phyloP scores from a whole-genome alignment of 1,140 invertebrate genomes.

The Eurosta solidaginis region DNA sequence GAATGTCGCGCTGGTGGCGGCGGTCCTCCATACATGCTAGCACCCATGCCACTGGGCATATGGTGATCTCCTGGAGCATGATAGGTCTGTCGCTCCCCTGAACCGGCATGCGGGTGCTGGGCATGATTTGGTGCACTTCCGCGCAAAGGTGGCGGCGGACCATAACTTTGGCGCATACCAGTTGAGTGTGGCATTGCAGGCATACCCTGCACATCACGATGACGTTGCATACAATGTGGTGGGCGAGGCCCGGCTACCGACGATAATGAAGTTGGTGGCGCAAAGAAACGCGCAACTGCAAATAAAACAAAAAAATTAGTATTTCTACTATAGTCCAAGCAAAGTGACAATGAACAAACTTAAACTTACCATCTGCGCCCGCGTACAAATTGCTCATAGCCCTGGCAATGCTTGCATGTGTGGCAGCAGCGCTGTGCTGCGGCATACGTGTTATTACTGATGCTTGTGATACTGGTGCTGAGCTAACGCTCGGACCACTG shows the following conservation, averaged over 20 bases:
- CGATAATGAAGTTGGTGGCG: not conserved
- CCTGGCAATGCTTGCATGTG: slow-evolving; percentile 30
- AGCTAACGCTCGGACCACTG: slow-evolving; percentile 25
- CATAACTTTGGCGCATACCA: slow-evolving; percentile 48
- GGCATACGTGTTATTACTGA: slow-evolving; percentile 70
- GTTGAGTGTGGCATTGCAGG: slow-evolving; percentile 42
- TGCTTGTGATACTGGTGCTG: slow-evolving; percentile 57
- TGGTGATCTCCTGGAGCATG: slow-evolving; percentile 44
- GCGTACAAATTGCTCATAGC: slow-evolving; percentile 16
- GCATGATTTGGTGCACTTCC: slow-evolving; percentile 40
- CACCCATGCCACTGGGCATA: slow-evolving; percentile 36
- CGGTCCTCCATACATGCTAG: slow-evolving; percentile 39
- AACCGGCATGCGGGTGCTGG: not conserved
- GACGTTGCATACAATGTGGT: slow-evolving; percentile 32
- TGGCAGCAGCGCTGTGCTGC: slow-evolving; percentile 62
- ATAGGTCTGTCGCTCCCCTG: slow-evolving; percentile 37
- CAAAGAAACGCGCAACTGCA: slow-evolving; percentile 35
- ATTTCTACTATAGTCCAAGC: not conserved
- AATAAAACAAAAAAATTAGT: not conserved
- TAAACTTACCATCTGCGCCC: slow-evolving; percentile 31
- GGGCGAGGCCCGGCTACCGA: not conserved
- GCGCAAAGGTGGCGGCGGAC: slow-evolving; percentile 52
- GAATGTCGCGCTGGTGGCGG: slow-evolving; percentile 53
- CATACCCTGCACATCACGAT: slow-evolving; percentile 39
- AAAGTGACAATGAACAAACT: not conserved